Evolutionary conservation across 2,113 vertebrate species (phyloP), one percentile per base, ranked within the genome.

Genomic region (Donacobius atricapilla): DNA sequence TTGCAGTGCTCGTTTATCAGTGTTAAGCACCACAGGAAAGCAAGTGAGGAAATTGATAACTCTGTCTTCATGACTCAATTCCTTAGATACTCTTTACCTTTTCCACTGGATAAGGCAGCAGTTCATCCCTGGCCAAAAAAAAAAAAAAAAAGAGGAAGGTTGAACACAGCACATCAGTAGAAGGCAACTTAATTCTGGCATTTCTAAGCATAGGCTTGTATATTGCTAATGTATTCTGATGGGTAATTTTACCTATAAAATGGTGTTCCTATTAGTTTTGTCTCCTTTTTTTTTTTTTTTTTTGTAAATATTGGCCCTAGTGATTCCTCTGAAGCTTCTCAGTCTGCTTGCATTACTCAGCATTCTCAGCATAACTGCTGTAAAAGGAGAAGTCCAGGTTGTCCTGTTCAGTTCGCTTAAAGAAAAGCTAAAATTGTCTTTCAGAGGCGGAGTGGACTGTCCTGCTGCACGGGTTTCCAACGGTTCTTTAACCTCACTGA

Each of bases 1-100:
- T 91, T 85, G 48, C 75, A 40, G 44, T 16, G n/a, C 70, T 88
- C 40, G 0, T 96, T 92, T 93, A 23, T 94, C 90, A 90, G n/a
- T 48, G 61, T 82, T 88, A 87, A 71, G 70, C 40, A 44, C 65
- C 54, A 44, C 44, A 83, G 63, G 70, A 91, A 90, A n/a, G 65
- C n/a, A n/a, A 60, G 73, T 8, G 11, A 90, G 47, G 64, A 88
- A 86, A 92, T 58, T n/a, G 94, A 89, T 88, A 93, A 57, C 70
- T 76, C 57, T 77, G 48, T 77, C 86, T 80, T 82, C 60, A n/a
- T 56, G 65, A 70, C 64, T 79, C 83, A 78, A 40, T 79, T 84
- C 35, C 50, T 90, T 72, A 84, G 66, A 60, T 54, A 11, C 40
- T 71, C 3, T 58, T 86, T 42, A 60, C 13, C 42, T 63, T 77